Percentiles rank a stretch among this genome's conserved stretches.
phyloP scores from a whole-genome alignment of 2,888 invertebrate genomes.

The Boloria selene region DNA sequence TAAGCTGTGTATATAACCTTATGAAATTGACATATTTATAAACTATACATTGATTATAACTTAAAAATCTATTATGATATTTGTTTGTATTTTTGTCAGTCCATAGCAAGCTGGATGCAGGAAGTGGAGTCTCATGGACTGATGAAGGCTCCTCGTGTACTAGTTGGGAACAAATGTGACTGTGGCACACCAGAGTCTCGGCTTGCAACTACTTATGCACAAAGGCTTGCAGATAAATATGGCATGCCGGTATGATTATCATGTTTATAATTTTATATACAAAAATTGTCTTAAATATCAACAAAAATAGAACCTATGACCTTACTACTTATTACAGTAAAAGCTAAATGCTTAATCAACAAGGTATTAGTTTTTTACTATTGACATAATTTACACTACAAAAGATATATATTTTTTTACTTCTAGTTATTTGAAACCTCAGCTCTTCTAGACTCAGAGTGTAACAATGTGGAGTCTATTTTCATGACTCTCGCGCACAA shows the following conservation, averaged over 20 bases:
- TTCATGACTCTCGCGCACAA: slow-evolving; percentile 92
- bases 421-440: slow-evolving; percentile 90
- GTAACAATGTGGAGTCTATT: slow-evolving; percentile 90
- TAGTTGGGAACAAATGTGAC: slow-evolving; percentile 93
- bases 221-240: slow-evolving; percentile 87
- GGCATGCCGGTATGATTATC: slow-evolving; percentile 86
- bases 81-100: slow-evolving; percentile 54
- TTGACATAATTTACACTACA: background rate
- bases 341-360: too few species aligned
- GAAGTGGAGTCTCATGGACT: slow-evolving; percentile 88
- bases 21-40: too few species aligned
- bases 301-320: too few species aligned
- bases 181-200: slow-evolving; percentile 79
- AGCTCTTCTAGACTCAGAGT: slow-evolving; percentile 87
- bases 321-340: too few species aligned
- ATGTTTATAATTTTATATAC: background rate
- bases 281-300: background rate
- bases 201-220: slow-evolving; percentile 87
- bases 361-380: too few species aligned
- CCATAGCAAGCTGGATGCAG: slow-evolving; percentile 88
- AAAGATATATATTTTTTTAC: background rate
- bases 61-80: background rate
- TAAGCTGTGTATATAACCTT: too few species aligned
- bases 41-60: too few species aligned
- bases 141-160: slow-evolving; percentile 85